Percentiles rank a stretch among this genome's conserved stretches.
phyloP scores from a whole-genome alignment of 2,797 vertebrate genomes.

The Lemur catta region DNA sequence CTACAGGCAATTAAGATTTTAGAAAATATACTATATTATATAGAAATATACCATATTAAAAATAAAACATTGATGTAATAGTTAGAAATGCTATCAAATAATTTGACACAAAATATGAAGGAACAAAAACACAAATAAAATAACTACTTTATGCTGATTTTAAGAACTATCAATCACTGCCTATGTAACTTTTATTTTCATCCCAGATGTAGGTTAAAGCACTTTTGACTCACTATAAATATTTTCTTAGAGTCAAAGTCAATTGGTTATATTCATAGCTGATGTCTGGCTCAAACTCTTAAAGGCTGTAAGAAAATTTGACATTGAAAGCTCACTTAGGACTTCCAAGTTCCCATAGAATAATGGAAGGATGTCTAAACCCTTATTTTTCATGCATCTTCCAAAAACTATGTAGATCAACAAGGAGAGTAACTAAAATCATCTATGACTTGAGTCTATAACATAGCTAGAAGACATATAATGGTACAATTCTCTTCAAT shows the following conservation, averaged over 20 bases:
- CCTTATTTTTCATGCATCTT: background rate
- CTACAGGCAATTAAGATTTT: background rate
- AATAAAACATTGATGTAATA: background rate
- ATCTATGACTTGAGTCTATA: background rate
- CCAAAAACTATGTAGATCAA: background rate
- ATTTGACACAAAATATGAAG: constrained; percentile 9
- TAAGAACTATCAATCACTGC: background rate
- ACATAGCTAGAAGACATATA: background rate
- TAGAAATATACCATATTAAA: background rate
- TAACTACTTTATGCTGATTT: background rate
- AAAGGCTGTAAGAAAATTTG: background rate
- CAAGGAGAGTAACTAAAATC: background rate
- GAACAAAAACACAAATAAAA: background rate
- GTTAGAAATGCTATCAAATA: constrained; percentile 1
- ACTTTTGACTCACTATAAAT: background rate
- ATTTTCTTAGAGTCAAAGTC: background rate
- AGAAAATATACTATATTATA: background rate
- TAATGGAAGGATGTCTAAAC: background rate
- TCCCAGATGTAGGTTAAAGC: background rate
- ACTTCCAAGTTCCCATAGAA: background rate
- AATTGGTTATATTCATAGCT: background rate
- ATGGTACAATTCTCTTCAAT: background rate
- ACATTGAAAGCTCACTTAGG: background rate
- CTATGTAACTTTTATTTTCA: background rate
- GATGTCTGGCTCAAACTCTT: background rate